A percentile compares a stretch with the other conserved stretches of the same genome.
Evolutionary conservation across 2,888 invertebrate genomes (phyloP).

Genomic region (Dorcus hopei): DNA sequence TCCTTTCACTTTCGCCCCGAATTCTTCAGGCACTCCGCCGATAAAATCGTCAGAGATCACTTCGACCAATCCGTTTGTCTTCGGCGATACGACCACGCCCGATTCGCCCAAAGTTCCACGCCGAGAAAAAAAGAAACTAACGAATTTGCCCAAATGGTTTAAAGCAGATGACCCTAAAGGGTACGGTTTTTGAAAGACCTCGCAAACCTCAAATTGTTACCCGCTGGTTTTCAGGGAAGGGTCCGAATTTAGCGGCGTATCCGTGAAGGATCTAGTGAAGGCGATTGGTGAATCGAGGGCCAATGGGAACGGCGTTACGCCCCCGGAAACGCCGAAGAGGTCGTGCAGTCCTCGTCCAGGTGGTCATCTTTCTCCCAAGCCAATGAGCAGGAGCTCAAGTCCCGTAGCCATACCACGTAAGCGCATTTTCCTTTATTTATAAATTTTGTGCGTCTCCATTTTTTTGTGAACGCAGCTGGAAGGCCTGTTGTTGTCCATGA

Average conservation of each 20-base stretch:
- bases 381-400: conserved; percentile 57
- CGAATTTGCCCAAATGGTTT: conserved; percentile 58
- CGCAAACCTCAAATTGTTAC: not conserved
- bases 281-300: conserved; percentile 70
- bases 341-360: conserved; percentile 52
- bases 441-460: not conserved
- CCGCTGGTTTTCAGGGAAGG: conserved; percentile 43
- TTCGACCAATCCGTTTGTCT: conserved; percentile 48
- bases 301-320: conserved; percentile 76
- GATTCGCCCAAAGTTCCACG: conserved; percentile 44
- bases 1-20: conserved; percentile 30
- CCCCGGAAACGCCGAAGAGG: conserved; percentile 63
- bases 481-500: conserved; percentile 39
- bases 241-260: conserved; percentile 60
- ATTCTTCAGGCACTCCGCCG: conserved; percentile 20
- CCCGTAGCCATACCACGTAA: conserved; percentile 60
- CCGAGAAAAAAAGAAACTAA: conserved; percentile 49
- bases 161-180: conserved; percentile 52
- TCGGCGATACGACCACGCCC: conserved; percentile 41
- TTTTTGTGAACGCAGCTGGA: conserved; percentile 16
- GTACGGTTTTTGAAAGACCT: conserved; percentile 26
- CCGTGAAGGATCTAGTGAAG: conserved; percentile 71
- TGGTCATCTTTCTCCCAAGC: conserved; percentile 49
- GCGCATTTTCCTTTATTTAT: not conserved
- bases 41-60: conserved; percentile 21